Conservation (phyloP, 1,140 invertebrate genomes). For the Ceratosolen solmsi region DNA sequence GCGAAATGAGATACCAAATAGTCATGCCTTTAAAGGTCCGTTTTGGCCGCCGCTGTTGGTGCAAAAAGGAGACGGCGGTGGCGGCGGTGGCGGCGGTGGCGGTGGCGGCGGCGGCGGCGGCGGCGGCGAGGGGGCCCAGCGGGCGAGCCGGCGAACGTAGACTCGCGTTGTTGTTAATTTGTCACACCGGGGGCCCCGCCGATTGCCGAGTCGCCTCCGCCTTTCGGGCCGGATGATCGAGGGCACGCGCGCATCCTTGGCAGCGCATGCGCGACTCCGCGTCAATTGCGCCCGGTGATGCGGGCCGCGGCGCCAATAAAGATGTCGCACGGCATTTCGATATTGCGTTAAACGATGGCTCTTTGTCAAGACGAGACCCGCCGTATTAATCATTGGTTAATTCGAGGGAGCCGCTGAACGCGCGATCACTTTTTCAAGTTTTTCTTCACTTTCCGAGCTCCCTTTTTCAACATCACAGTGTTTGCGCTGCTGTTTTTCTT, state of each 20-base stretch:
- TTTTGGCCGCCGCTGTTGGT: too few species aligned
- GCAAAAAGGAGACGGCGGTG: constrained; percentile 11
- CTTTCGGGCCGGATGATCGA: constrained; percentile 7
- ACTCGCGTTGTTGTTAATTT: constrained; percentile 61
- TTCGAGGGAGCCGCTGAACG: background rate
- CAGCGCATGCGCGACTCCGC: background rate
- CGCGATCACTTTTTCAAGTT: background rate
- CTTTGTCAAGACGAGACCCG: background rate
- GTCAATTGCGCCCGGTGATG: too few species aligned
- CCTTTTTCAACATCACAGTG: background rate
- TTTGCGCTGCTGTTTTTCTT: background rate
- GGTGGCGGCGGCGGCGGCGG: background rate
- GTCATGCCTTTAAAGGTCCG: constrained; percentile 36
- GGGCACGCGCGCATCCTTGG: background rate
- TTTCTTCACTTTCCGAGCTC: background rate
- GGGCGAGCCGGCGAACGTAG: background rate
- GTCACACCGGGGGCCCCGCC: constrained; percentile 53
- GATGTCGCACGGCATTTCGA: constrained; percentile 15
- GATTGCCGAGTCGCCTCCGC: background rate
- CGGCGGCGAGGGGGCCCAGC: background rate
- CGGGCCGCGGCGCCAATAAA: constrained; percentile 12
- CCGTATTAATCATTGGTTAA: background rate
- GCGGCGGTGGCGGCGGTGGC: too few species aligned
- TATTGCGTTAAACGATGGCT: constrained; percentile 24
- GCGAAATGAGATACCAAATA: constrained; percentile 41